Evolutionary conservation across 2,113 vertebrate species (phyloP).

Genomic region (Vulpes vulpes): DNA sequence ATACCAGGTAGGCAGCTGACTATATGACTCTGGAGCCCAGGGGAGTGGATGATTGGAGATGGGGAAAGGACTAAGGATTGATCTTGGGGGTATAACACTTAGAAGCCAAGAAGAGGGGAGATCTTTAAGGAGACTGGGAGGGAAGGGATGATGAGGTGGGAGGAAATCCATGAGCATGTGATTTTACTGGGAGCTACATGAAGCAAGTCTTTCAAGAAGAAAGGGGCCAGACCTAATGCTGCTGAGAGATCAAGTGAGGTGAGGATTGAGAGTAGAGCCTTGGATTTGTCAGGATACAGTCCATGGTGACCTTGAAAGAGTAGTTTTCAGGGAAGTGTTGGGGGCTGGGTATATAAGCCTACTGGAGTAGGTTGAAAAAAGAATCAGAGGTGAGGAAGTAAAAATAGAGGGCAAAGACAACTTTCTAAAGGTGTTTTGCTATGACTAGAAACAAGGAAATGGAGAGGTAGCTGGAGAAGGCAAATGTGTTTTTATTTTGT

Average conservation of each 20-base stretch:
- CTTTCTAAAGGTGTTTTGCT: neutral
- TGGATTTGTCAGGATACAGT: neutral
- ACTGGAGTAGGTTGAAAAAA: neutral
- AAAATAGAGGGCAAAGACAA: neutral
- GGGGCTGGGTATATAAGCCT: neutral
- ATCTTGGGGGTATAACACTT: neutral
- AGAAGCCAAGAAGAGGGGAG: neutral
- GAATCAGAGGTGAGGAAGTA: neutral
- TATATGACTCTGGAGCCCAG: neutral
- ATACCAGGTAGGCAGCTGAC: neutral
- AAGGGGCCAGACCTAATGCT: neutral
- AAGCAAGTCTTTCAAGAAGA: slow-evolving; percentile 30
- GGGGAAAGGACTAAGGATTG: neutral
- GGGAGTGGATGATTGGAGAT: neutral
- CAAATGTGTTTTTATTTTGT: slow-evolving; percentile 44
- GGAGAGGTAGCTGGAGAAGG: neutral
- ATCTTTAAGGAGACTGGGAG: neutral
- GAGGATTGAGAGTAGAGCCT: neutral
- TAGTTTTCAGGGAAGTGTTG: neutral
- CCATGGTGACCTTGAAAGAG: neutral
- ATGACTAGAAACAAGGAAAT: neutral
- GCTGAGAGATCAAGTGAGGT: neutral
- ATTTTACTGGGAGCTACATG: slow-evolving; percentile 8
- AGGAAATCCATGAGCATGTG: neutral
- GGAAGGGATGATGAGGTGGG: neutral